These are phyloP conservation scores for Sigmodon hispidus DNA, from an alignment of 2,113 vertebrate genomes.

Conservation along the genomic window DNA sequence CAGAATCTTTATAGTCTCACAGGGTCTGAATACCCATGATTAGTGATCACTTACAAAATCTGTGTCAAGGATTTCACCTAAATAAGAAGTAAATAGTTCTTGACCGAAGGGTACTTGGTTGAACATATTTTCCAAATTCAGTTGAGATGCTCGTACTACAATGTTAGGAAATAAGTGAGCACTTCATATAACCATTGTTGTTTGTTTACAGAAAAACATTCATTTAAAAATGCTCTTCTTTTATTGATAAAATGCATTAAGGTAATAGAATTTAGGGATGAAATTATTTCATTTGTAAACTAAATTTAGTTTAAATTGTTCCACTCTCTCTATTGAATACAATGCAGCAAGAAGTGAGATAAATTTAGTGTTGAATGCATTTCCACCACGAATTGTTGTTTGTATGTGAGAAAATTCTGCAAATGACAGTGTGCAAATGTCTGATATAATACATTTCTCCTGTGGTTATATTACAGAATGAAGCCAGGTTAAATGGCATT, in stretches of 20 bases:
- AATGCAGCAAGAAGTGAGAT: not conserved
- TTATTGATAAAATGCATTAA: not conserved
- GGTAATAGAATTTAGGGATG: not conserved
- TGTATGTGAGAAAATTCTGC: not conserved
- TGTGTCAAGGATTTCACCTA: not conserved
- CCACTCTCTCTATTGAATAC: not conserved
- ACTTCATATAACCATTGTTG: not conserved
- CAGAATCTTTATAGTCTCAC: not conserved
- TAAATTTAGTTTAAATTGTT: constrained; percentile 29
- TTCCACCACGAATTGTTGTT: not conserved
- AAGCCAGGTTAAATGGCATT: not conserved
- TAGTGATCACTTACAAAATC: not conserved
- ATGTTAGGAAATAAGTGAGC: not conserved
- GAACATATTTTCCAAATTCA: not conserved
- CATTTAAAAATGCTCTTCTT: not conserved
- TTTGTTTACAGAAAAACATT: not conserved
- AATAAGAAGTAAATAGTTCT: constrained; percentile 18
- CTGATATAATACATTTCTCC: not conserved
- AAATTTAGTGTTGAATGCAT: not conserved
- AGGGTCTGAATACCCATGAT: not conserved
- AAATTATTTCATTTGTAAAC: constrained; percentile 38
- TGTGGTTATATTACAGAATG: not conserved
- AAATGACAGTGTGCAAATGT: not conserved
- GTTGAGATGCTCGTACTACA: not conserved
- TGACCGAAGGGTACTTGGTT: not conserved